Percentiles rank a stretch among this genome's conserved stretches.
Evolutionary conservation across 1,140 invertebrate species (phyloP).

Genomic region (Pogonomyrmex barbatus): DNA sequence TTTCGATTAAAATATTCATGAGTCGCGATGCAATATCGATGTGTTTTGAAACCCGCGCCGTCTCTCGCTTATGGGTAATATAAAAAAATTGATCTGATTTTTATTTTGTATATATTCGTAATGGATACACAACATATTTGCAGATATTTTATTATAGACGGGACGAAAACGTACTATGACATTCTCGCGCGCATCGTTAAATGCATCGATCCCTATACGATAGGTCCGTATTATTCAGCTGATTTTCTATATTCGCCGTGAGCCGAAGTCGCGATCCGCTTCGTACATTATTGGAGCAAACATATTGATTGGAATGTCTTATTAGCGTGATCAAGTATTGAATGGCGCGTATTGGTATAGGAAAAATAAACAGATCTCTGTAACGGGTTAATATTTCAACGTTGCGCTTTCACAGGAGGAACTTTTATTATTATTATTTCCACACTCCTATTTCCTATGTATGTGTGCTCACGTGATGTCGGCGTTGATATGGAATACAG

Average conservation of each 20-base stretch:
- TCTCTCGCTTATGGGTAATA: background rate
- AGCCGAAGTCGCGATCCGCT: background rate
- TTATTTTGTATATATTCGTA: background rate
- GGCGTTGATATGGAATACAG: slow-evolving; percentile 11
- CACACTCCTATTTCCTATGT: background rate
- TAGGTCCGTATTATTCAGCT: background rate
- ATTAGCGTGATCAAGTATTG: background rate
- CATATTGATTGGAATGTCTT: background rate
- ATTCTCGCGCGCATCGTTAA: background rate
- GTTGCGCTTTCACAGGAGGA: background rate
- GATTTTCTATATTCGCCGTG: background rate
- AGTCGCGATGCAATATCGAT: background rate
- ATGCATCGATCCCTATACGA: background rate
- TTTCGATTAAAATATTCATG: slow-evolving; percentile 22
- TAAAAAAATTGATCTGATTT: slow-evolving; percentile 20
- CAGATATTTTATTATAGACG: background rate
- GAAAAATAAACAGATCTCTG: background rate
- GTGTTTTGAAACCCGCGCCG: background rate
- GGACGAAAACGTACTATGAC: background rate
- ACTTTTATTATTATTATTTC: slow-evolving; percentile 2
- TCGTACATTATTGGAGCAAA: background rate
- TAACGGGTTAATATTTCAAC: background rate
- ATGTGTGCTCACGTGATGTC: background rate
- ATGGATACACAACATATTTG: background rate
- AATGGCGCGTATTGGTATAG: background rate